Evolutionary conservation across 2,113 vertebrate genomes (phyloP).

Genomic region (Chamaetylas fuelleborni): DNA sequence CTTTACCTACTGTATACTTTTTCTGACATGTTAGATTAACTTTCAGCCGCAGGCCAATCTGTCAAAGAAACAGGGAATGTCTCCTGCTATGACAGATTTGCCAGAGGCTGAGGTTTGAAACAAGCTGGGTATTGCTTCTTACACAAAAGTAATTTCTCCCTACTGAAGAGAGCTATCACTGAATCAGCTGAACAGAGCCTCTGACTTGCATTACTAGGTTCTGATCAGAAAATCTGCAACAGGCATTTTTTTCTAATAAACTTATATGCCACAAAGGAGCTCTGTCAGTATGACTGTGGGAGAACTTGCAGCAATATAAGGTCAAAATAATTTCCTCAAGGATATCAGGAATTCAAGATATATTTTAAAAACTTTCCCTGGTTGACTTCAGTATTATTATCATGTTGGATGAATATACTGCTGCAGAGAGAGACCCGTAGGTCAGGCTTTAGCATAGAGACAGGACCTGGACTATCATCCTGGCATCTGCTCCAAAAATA

Average conservation of each 20-base stretch:
- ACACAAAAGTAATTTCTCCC: conserved; percentile 76
- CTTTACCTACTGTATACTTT: conserved; percentile 61
- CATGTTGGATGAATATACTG: conserved; percentile 3
- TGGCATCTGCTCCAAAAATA: background rate
- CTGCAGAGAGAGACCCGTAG: conserved; percentile 19
- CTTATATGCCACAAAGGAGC: conserved; percentile 53
- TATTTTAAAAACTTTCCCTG: conserved; percentile 30
- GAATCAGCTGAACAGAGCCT: conserved; percentile 65
- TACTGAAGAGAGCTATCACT: conserved; percentile 66
- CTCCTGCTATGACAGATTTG: conserved; percentile 77
- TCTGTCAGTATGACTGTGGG: conserved; percentile 43
- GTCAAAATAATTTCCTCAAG: conserved; percentile 69
- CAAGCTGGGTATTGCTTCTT: conserved; percentile 74
- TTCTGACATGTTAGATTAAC: conserved; percentile 80
- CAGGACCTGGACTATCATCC: background rate
- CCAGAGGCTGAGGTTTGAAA: conserved; percentile 77
- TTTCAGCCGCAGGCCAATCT: conserved; percentile 76
- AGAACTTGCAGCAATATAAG: conserved; percentile 54
- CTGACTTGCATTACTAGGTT: conserved; percentile 62
- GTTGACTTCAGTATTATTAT: conserved; percentile 35
- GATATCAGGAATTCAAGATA: conserved; percentile 46
- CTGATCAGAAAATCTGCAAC: conserved; percentile 67
- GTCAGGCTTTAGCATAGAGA: background rate
- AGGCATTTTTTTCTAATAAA: conserved; percentile 63
- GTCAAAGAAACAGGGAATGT: conserved; percentile 80